Evolutionary conservation across 1,140 invertebrate species (phyloP).

Genomic region (Ylistrum balloti): DNA sequence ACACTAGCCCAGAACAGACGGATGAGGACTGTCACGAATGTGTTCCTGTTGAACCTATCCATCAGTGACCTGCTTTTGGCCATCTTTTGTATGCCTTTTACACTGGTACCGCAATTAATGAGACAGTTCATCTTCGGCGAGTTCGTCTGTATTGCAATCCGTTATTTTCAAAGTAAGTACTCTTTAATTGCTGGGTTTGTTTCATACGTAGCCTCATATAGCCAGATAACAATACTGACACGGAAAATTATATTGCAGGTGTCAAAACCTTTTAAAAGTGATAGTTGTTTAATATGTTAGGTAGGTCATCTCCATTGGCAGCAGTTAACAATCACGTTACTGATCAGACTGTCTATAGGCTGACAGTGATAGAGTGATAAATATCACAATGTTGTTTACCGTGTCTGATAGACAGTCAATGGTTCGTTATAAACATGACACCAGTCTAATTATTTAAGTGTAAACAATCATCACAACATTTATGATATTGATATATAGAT

Average conservation of each 20-base stretch:
- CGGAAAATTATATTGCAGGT: neutral
- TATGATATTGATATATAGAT: no score
- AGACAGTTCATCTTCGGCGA: conserved; percentile 92
- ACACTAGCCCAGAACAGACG: conserved; percentile 91
- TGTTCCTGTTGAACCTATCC: conserved; percentile 92
- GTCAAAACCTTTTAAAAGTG: neutral
- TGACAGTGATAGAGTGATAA: neutral
- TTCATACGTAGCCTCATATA: no score
- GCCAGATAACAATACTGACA: neutral
- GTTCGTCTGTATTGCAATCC: conserved; percentile 91
- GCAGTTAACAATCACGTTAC: neutral
- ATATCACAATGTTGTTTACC: neutral
- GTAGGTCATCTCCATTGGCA: neutral
- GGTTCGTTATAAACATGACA: neutral
- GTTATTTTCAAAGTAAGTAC: conserved; percentile 88
- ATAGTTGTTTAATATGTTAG: neutral
- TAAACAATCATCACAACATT: no score
- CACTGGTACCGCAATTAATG: conserved; percentile 91
- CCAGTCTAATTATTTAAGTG: no score
- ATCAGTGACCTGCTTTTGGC: conserved; percentile 89
- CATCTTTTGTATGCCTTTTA: conserved; percentile 95
- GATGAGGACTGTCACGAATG: conserved; percentile 94
- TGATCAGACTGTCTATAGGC: neutral
- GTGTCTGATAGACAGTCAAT: neutral
- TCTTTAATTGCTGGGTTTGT: no score